A percentile compares a stretch with the other conserved stretches of the same genome.
Conservation (phyloP, 2,113 vertebrate species). For the Lepidothrix coronata region DNA sequence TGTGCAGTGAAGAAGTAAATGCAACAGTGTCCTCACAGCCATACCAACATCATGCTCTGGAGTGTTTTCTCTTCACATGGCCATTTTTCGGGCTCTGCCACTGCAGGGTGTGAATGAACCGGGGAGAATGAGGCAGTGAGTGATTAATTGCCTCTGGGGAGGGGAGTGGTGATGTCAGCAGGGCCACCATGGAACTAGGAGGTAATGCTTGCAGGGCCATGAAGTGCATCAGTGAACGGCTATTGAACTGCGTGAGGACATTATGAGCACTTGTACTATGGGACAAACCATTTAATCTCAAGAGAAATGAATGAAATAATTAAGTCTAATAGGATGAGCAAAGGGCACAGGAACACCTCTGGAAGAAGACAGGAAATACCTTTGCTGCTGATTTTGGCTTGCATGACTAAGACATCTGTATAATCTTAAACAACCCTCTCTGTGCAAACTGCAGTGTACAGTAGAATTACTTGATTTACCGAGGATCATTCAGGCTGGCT, state of each 20-base stretch:
- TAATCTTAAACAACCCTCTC: neutral
- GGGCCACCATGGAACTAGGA: neutral
- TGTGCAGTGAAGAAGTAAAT: neutral
- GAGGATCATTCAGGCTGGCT: neutral
- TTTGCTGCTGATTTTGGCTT: constrained; percentile 24
- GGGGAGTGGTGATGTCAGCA: neutral
- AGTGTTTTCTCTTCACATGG: neutral
- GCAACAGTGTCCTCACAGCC: neutral
- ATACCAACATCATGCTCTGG: fast-evolving
- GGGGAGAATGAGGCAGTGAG: neutral
- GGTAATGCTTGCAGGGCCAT: neutral
- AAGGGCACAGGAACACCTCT: neutral
- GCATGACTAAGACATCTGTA: neutral
- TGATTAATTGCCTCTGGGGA: neutral
- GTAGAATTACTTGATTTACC: neutral
- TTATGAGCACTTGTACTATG: neutral
- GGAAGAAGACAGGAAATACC: constrained; percentile 23
- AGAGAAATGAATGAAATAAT: neutral
- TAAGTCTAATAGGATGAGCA: neutral
- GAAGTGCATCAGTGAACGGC: neutral
- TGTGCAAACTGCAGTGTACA: neutral
- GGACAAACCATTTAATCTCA: neutral
- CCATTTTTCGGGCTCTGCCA: neutral
- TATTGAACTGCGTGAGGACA: neutral
- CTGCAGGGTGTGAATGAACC: neutral